Percentiles rank a stretch among this genome's conserved stretches.
phyloP scores from a whole-genome alignment of 2,113 vertebrate species.

The human region GRCh38 chr12:43794001-43794500 shows the following conservation, averaged over 20 bases:
- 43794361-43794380: constrained; percentile 61
- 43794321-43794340: constrained; percentile 63
- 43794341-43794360: constrained; percentile 70
- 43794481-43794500: constrained; percentile 62
- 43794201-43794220: constrained; percentile 49
- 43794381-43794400: constrained; percentile 73
- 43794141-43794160: not conserved
- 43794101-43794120: not conserved
- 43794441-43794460: constrained; percentile 64
- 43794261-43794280: constrained; percentile 72
- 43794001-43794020: constrained; percentile 68
- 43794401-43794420: constrained; percentile 73
- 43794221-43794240: constrained; percentile 66
- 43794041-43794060: constrained; percentile 41
- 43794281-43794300: constrained; percentile 57
- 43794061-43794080: constrained; percentile 19
- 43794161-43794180: not conserved
- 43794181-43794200: constrained; percentile 59
- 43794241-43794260: constrained; percentile 72
- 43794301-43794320: constrained; percentile 44
- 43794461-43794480: constrained; percentile 65
- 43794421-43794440: constrained; percentile 52
- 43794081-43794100: constrained; percentile 38
- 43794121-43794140: constrained; percentile 16
- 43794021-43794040: constrained; percentile 55